Percentiles rank a stretch among this genome's conserved stretches.
These are phyloP conservation scores for Lontra canadensis DNA, from an alignment of 2,113 vertebrate genomes.

Conservation along the genomic window DNA sequence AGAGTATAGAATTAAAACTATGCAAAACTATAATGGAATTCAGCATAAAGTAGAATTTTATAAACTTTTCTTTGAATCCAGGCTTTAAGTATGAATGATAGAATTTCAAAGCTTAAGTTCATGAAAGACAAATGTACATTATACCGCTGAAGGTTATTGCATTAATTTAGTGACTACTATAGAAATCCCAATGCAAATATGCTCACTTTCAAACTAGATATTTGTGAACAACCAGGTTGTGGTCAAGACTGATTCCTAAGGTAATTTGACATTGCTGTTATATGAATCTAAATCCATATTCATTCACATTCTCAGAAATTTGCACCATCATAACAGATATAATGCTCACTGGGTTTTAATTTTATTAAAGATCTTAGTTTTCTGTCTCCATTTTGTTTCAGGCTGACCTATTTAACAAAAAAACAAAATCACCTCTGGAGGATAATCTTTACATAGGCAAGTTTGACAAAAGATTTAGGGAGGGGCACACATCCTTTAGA, in stretches of 20 bases:
- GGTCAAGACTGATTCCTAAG: background rate
- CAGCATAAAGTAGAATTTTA: background rate
- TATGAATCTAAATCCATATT: background rate
- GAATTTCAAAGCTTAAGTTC: constrained; percentile 28
- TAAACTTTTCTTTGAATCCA: background rate
- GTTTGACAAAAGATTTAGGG: constrained; percentile 52
- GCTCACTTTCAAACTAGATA: background rate
- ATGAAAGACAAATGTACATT: background rate
- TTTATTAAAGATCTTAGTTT: background rate
- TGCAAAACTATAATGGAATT: background rate
- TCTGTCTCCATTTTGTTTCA: background rate
- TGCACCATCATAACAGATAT: background rate
- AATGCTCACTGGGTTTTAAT: background rate
- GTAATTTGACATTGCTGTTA: background rate
- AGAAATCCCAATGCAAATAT: background rate
- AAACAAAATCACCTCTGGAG: background rate
- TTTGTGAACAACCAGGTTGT: background rate
- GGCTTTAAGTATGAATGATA: background rate
- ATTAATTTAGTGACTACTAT: constrained; percentile 28
- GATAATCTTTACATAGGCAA: constrained; percentile 24
- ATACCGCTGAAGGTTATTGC: background rate
- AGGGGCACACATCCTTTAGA: background rate
- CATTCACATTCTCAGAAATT: background rate
- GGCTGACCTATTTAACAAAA: constrained; percentile 49
- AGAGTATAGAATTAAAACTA: background rate